Percentiles rank a stretch among this genome's conserved stretches.
phyloP scores from a whole-genome alignment of 2,113 vertebrate genomes.

The Vulpes lagopus region DNA sequence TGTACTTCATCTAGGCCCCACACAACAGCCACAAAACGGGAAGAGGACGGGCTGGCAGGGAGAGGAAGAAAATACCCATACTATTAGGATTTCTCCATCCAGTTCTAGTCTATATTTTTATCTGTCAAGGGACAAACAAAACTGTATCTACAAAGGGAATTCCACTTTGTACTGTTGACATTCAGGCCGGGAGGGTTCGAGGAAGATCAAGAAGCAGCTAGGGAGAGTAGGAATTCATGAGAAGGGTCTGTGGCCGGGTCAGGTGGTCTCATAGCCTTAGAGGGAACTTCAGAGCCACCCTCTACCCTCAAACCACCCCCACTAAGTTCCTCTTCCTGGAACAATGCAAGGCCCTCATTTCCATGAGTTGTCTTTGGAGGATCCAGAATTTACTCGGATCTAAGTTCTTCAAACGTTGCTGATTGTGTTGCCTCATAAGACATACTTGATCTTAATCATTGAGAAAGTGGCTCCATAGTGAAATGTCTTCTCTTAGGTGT shows the following conservation, averaged over 20 bases:
- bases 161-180: neutral
- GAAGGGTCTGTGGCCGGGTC: neutral
- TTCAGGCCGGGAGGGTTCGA: neutral
- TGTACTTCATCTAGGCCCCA: neutral
- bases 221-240: fast-evolving
- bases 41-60: fast-evolving
- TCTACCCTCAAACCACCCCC: neutral
- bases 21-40: fast-evolving
- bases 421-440: fast-evolving
- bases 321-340: fast-evolving
- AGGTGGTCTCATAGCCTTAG: fast-evolving
- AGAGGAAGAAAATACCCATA: fast-evolving
- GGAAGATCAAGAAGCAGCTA: neutral
- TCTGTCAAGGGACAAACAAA: neutral
- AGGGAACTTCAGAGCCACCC: fast-evolving
- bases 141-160: neutral
- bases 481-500: fast-evolving
- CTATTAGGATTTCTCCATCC: neutral
- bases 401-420: neutral
- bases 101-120: neutral
- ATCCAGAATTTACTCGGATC: neutral
- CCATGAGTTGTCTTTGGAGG: fast-evolving
- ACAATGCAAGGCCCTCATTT: fast-evolving
- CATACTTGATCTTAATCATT: fast-evolving
- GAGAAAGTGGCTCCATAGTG: neutral